Evolutionary conservation across 2,797 vertebrate species (phyloP), one percentile per base, ranked within the genome.

Genomic region (Catharus ustulatus): DNA sequence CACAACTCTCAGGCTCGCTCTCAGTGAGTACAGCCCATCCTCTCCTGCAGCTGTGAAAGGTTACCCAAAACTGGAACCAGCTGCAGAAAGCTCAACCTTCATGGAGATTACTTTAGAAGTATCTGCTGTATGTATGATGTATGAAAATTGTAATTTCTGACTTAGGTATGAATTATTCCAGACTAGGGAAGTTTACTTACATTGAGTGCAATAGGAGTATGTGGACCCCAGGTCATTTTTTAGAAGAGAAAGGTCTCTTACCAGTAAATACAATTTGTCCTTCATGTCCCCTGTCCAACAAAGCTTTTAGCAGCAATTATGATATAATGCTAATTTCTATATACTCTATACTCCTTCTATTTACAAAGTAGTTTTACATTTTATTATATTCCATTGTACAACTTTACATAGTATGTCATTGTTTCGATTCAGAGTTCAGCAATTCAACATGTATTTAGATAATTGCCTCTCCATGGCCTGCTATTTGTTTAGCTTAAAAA

Each of bases 321-420:
- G 54, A 78, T 71, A 95, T 48, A 95, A 94, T 43, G 78, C 62
- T 89, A 81, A 91, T 68, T 91, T 92, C 89, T 96, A 94, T 95
- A 91, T 89, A 95, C 55, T 90, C 82, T 95, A 85, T 42, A 73
- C 63, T 96, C 69, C 84, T 96, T 95, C 84, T 95, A 96, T 96
- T 95, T 97, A 97, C 96, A 97, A 97, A 97, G 93, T 92, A 91
- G 66, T 89, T 97, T 97, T 92, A 96, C 94, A 89, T 94, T 98
- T 98, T 98, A 98, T 97, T 98, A 97, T 95, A 94, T 96, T 93
- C 96, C 97, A 97, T 97, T 97, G 96, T 96, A 98, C 95, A 97
- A 90, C 80, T 98, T 97, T 98, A 97, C 97, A 98, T 2, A 89
- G 94, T 93, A 95, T 3, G 0, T 86, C 83, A 71, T 52, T 27